Evolutionary conservation across 2,797 vertebrate species (phyloP), one percentile per base, ranked within the genome.

Genomic region (Sebastolobus altivelis): DNA sequence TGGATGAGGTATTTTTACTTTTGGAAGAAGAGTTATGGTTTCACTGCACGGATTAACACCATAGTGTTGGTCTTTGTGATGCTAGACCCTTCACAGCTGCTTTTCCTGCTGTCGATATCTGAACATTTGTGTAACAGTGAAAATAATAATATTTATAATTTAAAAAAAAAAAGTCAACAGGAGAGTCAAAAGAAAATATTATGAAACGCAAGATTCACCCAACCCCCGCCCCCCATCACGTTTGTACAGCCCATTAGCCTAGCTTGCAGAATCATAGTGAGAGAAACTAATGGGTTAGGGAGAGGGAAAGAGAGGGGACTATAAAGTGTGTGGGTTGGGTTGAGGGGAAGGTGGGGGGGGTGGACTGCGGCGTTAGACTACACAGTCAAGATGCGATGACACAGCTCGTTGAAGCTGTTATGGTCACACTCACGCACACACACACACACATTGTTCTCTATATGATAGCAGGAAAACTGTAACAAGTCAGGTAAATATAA

Each of bases 301-400:
- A 54, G 74, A 72, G 52, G 12, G 37, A 83, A 77, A 43, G 43
- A 80, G 60, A 37, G 49, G 61, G 40, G 29, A 49, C 29, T 10
- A 58, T 31, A 22, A 33, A 65, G 66, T 61, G 60, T 55, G 70
- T 63, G 69, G 35, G 63, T 27, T 25, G 31, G 63, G 62, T 18
- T 20, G 22, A 35, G 43, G 49, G 4, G 10, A 22, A 29, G 37
- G 3, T 4, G 49, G 62, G n/a, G 20, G 69, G 25, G 22, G 61
- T 20, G 25, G 35, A 84, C 86, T 87, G 86, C 86, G 52, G 86
- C 73, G 55, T 77, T 82, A 35, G 75, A 79, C 58, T 65, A 63
- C 72, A 71, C 74, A 78, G 66, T 81, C 69, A 77, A 62, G 56
- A 79, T 49, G 12, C 60, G 43, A 85, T 85, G 82, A 85, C 86